phyloP scores from a whole-genome alignment of 2,888 invertebrate species.

The Agrypnus murinus region DNA sequence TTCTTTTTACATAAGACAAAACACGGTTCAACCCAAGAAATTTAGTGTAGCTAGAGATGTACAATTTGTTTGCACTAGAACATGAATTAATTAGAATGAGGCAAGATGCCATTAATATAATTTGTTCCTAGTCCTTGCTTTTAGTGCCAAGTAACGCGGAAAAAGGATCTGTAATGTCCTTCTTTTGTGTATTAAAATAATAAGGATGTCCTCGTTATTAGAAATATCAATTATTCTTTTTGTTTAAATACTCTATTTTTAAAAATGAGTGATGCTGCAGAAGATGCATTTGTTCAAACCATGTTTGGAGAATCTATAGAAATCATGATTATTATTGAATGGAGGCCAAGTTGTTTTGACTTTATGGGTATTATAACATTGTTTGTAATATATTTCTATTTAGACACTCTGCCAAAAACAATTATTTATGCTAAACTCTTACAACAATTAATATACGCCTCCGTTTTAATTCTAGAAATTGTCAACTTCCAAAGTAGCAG shows the following conservation, averaged over 20 bases:
- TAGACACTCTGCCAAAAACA: no score
- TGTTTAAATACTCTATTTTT: constrained; percentile 15
- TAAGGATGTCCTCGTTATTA: background rate
- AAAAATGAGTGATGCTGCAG: background rate
- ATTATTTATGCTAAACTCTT: background rate
- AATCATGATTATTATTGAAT: constrained; percentile 15
- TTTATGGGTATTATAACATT: constrained; percentile 14
- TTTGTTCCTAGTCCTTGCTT: constrained; percentile 23
- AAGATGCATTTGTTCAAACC: background rate
- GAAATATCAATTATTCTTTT: constrained; percentile 3
- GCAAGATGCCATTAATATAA: constrained; percentile 30
- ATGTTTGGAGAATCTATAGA: constrained; percentile 15
- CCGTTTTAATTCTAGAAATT: no score
- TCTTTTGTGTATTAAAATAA: background rate
- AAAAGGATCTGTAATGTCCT: constrained; percentile 10
- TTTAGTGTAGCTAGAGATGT: background rate
- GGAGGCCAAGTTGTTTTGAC: constrained; percentile 24
- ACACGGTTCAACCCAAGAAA: background rate
- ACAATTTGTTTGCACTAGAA: constrained; percentile 22
- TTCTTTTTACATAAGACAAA: constrained; percentile 10
- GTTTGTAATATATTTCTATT: no score
- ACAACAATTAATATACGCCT: no score
- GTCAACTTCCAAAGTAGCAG: no score
- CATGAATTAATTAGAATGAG: constrained; percentile 28
- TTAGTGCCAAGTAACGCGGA: constrained; percentile 30